phyloP scores from a whole-genome alignment of 2,888 invertebrate species.

The Pyrrhia umbra region DNA sequence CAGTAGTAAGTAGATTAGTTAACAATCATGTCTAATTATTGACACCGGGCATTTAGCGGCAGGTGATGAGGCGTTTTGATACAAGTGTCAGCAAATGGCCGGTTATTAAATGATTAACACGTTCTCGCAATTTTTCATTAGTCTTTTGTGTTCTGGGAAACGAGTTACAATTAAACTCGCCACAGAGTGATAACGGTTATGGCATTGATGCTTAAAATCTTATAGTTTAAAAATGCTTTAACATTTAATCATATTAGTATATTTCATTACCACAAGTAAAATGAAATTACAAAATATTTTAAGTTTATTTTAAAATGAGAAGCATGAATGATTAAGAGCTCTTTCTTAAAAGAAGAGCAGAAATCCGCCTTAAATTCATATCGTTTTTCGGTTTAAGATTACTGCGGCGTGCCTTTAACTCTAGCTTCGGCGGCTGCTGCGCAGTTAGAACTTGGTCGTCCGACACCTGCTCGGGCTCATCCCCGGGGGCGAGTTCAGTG shows the following conservation, averaged over 20 bases:
- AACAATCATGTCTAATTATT: slow-evolving; percentile 36
- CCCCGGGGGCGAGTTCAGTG: neutral
- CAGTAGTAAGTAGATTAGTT: slow-evolving; percentile 8
- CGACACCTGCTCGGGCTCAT: neutral
- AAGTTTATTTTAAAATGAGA: neutral
- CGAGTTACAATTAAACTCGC: slow-evolving; percentile 12
- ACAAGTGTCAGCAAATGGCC: slow-evolving; percentile 25
- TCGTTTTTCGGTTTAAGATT: neutral
- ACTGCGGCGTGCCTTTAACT: neutral
- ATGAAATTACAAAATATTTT: no score
- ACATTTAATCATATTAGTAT: no score
- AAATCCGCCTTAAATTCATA: neutral
- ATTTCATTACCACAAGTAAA: no score
- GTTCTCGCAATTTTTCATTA: slow-evolving; percentile 9
- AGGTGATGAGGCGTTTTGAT: slow-evolving; percentile 13
- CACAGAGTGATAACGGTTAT: neutral
- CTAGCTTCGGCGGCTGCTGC: no score
- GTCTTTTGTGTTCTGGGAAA: neutral
- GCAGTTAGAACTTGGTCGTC: neutral
- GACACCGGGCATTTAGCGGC: slow-evolving; percentile 2
- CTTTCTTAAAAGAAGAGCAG: slow-evolving; percentile 13
- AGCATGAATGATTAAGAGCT: neutral
- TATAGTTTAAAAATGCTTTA: no score
- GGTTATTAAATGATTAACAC: slow-evolving; percentile 36
- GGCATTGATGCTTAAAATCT: no score